Base-by-base conservation (phyloP, 2,888 invertebrate species). In the Galeopsomyia nigrocyanea region DNA sequence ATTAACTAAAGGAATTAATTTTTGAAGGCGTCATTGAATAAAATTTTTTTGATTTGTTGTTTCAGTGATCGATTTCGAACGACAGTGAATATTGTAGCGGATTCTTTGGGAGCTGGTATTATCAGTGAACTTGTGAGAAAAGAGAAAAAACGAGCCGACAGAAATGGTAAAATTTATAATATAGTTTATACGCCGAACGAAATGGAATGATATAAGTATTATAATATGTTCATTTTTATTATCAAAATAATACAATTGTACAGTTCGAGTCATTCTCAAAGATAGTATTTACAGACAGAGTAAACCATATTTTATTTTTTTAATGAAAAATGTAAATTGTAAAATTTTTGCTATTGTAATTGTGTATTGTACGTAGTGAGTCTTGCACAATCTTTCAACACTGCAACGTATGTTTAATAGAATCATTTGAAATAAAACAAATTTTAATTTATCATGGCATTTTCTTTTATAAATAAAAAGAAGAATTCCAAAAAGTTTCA, bases 51-150 rank as follows among this genome's bases (percentile, higher is more conserved):
- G 26, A 19, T 74, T 60, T 72, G 16, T 57, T 68, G 5, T 80
- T 81, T 60, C 65, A 86, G 86, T n/a, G 86, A 86, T 77, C 81
- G 86, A 57, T 82, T 85, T 67, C 79, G 86, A 65, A 86, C 86
- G 2, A 80, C 82, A 31, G 73, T 85, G 46, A 85, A 85, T 64
- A 82, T 86, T 57, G 78, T 86, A 57, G 81, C 83, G 0, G 86
- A 86, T 67, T 78, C 81, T 16, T 68, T 86, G 53, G 86, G 85
- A 13, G 81, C 85, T 21, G 82, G 81, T 2, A 80, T 86, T 16
- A 82, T 86, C 16, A 72, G 72, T 19, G 49, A 72, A 53, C n/a
- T 64, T 2, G 50, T 71, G 14, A 71, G 65, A 46, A 74, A 56
- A 46, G 58, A 69, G 53, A 65, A 57, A 7, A 51, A 13, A 19